A percentile compares a stretch with the other conserved stretches of the same genome.
Conservation (phyloP, 2,888 invertebrate species). For the Tanytarsus gracilentus region DNA sequence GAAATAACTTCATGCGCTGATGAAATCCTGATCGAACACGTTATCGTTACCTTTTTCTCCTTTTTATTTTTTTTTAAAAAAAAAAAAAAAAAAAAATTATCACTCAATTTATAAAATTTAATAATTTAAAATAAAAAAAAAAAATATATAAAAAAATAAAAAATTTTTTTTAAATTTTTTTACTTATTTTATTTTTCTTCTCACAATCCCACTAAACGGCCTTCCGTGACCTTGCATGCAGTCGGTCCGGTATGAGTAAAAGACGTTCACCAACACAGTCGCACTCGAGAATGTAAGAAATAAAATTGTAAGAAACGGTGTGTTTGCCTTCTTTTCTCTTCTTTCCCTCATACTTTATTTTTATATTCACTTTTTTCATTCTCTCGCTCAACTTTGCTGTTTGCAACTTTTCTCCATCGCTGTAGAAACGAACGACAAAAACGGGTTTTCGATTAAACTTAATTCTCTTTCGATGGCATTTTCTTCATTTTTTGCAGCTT, state of each 20-base stretch:
- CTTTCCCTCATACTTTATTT: background rate
- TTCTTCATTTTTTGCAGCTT: slow-evolving; percentile 3
- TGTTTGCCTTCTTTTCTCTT: background rate
- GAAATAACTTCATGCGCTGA: background rate
- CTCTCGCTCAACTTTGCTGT: slow-evolving; percentile 1
- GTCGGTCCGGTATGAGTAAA: slow-evolving; percentile 30
- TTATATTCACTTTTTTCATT: background rate
- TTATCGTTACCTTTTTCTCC: too few relatives aligned
- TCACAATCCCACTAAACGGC: slow-evolving; percentile 24
- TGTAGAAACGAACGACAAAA: too few relatives aligned
- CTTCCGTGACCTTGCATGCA: slow-evolving; percentile 31
- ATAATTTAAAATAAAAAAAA: too few relatives aligned
- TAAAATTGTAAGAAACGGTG: background rate
- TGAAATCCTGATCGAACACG: slow-evolving; percentile 3
- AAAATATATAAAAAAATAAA: too few relatives aligned
- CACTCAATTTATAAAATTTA: too few relatives aligned
- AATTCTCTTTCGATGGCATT: slow-evolving; percentile 21
- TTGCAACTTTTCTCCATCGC: slow-evolving; percentile 6
- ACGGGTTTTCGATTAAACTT: background rate
- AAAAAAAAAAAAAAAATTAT: too few relatives aligned
- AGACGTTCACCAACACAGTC: slow-evolving; percentile 18
- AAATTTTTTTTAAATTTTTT: too few relatives aligned
- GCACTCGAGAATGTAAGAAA: background rate
- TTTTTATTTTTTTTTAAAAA: too few relatives aligned
- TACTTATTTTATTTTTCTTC: background rate